Evolutionary conservation across 2,113 vertebrate species (phyloP), one percentile per base, ranked within the genome.

Genomic region (Ursus arctos): DNA sequence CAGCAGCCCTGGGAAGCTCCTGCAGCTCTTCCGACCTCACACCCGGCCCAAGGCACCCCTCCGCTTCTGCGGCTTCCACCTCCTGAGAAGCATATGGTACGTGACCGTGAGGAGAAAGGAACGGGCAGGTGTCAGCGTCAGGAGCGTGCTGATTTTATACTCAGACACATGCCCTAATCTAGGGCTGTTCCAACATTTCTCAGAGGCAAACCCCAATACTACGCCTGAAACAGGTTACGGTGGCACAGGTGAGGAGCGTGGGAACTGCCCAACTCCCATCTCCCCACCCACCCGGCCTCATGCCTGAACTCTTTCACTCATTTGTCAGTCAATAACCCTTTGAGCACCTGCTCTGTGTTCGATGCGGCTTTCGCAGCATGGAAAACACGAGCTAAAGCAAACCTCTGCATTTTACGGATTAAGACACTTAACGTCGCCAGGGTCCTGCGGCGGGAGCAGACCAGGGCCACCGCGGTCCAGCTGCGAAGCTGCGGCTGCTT

Each of bases 1-100:
- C 21, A 13, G 40, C 31, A n/a, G 79, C 6, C 40, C 49, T 0
- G 19, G 71, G 28, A 57, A 24, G 12, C 11, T 24, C 1, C 19
- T n/a, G 74, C 6, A 0, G 85, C 76, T 31, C 10, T 1, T 16
- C 40, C 33, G 4, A 31, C 13, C 24, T 40, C 4, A 1, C 31
- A 0, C 5, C 2, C 1, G 14, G 22, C 0, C 0, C 11, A 11
- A 57, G 9, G 14, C 10, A 24, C 12, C 3, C 7, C 36, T 4
- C 1, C 1, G 22, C 57, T 33, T 5, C 28, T 0, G 9, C 51
- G 16, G 18, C 15, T 7, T 24, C 6, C 1, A 4, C 16, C 31
- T 43, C 6, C 31, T 15, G 16, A 40, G 14, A 26, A 36, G 67
- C 4, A 36, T 1, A 16, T 0, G 31, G 51, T 43, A 6, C 2